These are phyloP conservation scores for Aphodius sticticus DNA, from an alignment of 2,888 invertebrate genomes.

Conservation along the genomic window DNA sequence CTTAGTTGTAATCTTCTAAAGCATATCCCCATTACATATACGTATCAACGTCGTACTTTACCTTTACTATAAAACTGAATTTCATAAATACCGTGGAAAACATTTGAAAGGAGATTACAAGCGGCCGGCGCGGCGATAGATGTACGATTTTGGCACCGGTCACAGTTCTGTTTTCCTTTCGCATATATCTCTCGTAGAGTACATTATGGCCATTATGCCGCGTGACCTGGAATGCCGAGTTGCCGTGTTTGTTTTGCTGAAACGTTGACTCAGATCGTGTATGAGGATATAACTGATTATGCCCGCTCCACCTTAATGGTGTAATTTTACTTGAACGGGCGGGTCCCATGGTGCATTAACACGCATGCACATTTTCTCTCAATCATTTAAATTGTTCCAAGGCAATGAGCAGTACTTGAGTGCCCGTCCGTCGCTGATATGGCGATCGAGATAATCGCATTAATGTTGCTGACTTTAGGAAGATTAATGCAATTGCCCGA, in stretches of 20 bases:
- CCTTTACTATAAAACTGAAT: neutral
- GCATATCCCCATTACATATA: neutral
- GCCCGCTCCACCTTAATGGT: slow-evolving; percentile 4
- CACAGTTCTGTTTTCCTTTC: neutral
- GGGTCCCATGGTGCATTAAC: neutral
- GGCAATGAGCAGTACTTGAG: neutral
- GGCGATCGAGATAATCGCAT: neutral
- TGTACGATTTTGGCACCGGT: neutral
- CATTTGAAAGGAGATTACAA: neutral
- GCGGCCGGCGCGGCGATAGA: neutral
- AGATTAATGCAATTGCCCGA: neutral
- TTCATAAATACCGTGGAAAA: neutral
- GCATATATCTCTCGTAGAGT: neutral
- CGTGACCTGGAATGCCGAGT: neutral
- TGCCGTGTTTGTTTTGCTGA: neutral
- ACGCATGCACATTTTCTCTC: slow-evolving; percentile 4
- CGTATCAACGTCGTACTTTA: neutral
- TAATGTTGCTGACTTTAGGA: neutral
- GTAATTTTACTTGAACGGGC: neutral
- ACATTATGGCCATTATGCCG: slow-evolving; percentile 4
- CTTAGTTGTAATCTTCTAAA: neutral
- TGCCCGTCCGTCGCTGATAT: neutral
- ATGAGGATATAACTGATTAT: neutral
- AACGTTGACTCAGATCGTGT: slow-evolving; percentile 4
- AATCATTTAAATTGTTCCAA: neutral